phyloP scores from a whole-genome alignment of 2,888 invertebrate genomes.

The Rhimphoctona megacephalus region DNA sequence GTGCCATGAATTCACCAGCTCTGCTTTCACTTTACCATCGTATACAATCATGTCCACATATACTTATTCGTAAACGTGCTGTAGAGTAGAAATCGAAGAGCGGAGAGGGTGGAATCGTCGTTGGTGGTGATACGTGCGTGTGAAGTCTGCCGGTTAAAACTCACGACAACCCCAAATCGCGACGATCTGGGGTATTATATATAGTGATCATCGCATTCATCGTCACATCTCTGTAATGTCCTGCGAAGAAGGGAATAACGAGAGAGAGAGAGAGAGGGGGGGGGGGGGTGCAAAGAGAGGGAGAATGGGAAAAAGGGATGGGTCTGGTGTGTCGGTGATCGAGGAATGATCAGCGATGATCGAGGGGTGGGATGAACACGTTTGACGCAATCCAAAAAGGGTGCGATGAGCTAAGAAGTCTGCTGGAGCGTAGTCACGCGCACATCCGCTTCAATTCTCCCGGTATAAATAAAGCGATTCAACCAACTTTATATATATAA shows the following conservation, averaged over 20 bases:
- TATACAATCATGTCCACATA: conserved; percentile 37
- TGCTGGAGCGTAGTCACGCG: conserved; percentile 76
- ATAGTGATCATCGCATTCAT: conserved; percentile 81
- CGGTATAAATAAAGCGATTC: conserved; percentile 6
- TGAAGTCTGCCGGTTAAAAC: conserved; percentile 38
- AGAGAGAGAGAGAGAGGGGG: conserved; percentile 66
- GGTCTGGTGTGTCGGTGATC: conserved; percentile 18
- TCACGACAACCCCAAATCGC: conserved; percentile 69
- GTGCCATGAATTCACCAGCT: conserved; percentile 34
- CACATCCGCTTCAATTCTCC: conserved; percentile 37
- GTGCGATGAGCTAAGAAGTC: conserved; percentile 77
- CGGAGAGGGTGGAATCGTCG: conserved; percentile 23
- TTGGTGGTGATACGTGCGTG: conserved; percentile 13
- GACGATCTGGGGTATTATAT: conserved; percentile 63
- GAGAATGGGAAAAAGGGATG: conserved; percentile 66
- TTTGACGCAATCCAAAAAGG: conserved; percentile 70
- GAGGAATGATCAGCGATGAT: conserved; percentile 64
- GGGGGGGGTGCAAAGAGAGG: conserved; percentile 70
- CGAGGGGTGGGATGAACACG: conserved; percentile 77
- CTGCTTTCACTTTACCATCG: conserved; percentile 13
- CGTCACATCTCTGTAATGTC: conserved; percentile 80
- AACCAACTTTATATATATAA: neutral
- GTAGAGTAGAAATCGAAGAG: conserved; percentile 45
- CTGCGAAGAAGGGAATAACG: conserved; percentile 68
- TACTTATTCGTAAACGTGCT: conserved; percentile 51